Evolutionary conservation across 35 echinoderm and acorn worm genomes (phyloP).

Genomic region (Lytechinus pictus): DNA sequence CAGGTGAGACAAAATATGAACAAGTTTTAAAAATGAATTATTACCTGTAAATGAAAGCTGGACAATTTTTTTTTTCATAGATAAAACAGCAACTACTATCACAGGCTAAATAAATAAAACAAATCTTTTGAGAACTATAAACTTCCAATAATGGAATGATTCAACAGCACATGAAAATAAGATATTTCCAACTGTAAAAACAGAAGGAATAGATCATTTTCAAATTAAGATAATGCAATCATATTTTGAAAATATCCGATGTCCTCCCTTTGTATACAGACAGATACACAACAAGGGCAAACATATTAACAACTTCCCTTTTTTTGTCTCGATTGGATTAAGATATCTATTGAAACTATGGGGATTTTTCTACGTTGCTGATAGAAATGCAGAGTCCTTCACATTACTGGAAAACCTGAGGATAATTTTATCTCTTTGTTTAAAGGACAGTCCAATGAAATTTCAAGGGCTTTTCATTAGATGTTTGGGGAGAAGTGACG

Average conservation of each 20-base stretch:
- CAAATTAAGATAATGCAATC: not conserved
- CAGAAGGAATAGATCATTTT: not conserved
- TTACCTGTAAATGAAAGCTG: no score
- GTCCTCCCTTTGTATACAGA: not conserved
- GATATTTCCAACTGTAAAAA: not conserved
- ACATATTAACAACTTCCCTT: conserved; percentile 29
- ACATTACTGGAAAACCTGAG: conserved; percentile 10
- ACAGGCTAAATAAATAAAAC: no score
- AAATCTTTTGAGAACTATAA: no score
- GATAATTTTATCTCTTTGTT: conserved; percentile 30
- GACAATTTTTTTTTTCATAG: no score
- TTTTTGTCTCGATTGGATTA: not conserved
- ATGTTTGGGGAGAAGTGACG: not conserved
- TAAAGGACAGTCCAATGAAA: not conserved
- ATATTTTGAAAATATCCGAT: conserved; percentile 15
- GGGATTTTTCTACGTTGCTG: conserved; percentile 7
- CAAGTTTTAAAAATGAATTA: no score
- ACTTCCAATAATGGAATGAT: no score
- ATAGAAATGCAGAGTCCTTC: conserved; percentile 6
- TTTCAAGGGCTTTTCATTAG: conserved; percentile 1
- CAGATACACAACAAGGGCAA: conserved; percentile 24
- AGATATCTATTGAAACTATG: not conserved
- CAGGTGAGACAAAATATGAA: no score
- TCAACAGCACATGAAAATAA: no score
- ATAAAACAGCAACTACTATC: no score